Conservation (phyloP, 2,888 invertebrate species). For the Calliphora vomitoria region DNA sequence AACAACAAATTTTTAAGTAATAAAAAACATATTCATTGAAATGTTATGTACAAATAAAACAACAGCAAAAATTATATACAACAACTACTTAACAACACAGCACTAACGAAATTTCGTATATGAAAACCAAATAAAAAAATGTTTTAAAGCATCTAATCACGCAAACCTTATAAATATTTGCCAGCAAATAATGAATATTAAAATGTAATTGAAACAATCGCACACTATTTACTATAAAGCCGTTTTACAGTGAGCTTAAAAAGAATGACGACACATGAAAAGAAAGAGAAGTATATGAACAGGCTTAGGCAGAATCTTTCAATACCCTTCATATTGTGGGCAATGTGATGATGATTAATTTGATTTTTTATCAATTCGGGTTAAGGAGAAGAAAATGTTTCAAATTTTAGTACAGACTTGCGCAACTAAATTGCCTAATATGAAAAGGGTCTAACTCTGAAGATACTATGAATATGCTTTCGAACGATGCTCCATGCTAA, state of each 20-base stretch:
- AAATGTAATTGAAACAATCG: conserved; percentile 17
- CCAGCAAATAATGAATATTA: conserved; percentile 43
- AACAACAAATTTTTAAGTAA: conserved; percentile 37
- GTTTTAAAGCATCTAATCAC: conserved; percentile 82
- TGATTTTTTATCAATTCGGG: too few species aligned
- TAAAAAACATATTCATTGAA: conserved; percentile 44
- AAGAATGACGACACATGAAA: not conserved
- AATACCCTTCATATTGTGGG: too few species aligned
- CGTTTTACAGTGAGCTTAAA: not conserved
- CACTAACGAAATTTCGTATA: not conserved
- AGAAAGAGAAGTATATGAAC: too few species aligned
- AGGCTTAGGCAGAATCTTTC: too few species aligned
- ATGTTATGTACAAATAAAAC: conserved; percentile 32
- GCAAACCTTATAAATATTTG: conserved; percentile 83
- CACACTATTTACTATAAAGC: not conserved
- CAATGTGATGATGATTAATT: too few species aligned
- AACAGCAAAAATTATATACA: not conserved
- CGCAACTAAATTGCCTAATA: too few species aligned
- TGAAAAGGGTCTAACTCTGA: too few species aligned
- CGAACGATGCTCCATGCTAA: too few species aligned
- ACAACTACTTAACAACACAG: conserved; percentile 14
- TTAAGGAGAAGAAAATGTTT: too few species aligned
- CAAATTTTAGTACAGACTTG: too few species aligned
- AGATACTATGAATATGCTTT: too few species aligned
- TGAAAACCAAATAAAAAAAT: conserved; percentile 2